These are phyloP conservation scores for Trachymyrmex cornetzi DNA, from an alignment of 1,140 invertebrate species.

Conservation along the genomic window DNA sequence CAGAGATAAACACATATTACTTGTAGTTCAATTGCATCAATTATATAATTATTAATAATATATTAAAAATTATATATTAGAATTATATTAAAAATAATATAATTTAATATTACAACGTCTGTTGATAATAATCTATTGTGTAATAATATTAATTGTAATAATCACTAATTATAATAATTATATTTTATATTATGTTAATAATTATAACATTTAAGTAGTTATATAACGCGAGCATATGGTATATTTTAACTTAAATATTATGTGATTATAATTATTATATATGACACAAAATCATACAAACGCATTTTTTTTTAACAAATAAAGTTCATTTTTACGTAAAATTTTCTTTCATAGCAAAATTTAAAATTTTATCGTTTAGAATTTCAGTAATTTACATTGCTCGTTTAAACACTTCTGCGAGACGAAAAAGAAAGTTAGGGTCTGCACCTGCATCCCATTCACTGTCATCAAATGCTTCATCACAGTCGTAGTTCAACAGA, in stretches of 20 bases:
- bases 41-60: background rate
- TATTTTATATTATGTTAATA: slow-evolving; percentile 6
- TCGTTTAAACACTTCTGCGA: background rate
- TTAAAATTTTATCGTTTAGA: background rate
- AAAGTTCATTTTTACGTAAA: background rate
- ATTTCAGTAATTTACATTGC: background rate
- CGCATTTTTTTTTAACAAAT: background rate
- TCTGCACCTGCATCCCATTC: slow-evolving; percentile 59
- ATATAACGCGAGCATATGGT: background rate
- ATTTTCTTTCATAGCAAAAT: background rate
- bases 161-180: background rate
- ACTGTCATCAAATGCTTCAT: slow-evolving; percentile 57
- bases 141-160: too few relatives aligned
- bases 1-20: background rate
- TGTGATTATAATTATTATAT: background rate
- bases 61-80: background rate
- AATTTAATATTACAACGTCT: background rate
- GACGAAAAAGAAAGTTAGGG: background rate
- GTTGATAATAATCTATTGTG: background rate
- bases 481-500: slow-evolving; percentile 59
- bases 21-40: background rate
- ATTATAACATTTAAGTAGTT: background rate
- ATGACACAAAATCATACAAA: background rate
- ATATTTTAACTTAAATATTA: background rate
- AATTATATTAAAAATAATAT: background rate